These are phyloP conservation scores for Pipistrellus pipistrellus DNA, from an alignment of 2,797 vertebrate genomes.

Conservation along the genomic window DNA sequence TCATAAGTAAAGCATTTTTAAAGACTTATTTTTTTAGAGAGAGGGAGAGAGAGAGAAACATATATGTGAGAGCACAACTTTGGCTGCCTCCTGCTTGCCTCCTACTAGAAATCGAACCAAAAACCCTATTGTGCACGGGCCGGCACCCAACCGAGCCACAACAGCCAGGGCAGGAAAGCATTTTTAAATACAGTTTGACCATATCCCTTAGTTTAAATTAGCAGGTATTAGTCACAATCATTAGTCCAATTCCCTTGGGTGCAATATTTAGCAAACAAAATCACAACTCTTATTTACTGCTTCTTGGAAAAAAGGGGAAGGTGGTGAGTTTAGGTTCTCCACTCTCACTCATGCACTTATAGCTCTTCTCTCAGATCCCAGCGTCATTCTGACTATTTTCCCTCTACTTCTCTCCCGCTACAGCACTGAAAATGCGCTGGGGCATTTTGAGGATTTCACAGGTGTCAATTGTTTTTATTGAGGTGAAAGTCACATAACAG, in stretches of 20 bases:
- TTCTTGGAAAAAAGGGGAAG: neutral
- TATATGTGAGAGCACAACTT: neutral
- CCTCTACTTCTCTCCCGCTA: neutral
- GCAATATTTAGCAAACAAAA: neutral
- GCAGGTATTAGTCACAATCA: neutral
- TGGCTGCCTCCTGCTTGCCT: neutral
- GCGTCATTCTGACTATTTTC: neutral
- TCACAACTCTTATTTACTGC: neutral
- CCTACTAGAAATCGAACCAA: neutral
- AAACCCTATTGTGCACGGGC: neutral
- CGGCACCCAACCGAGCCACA: neutral
- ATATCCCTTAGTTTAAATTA: neutral
- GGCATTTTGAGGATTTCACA: conserved; percentile 22
- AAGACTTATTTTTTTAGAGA: neutral
- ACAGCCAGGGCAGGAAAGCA: neutral
- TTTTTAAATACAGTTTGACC: conserved; percentile 20
- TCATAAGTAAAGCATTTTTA: conserved; percentile 10
- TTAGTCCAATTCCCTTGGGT: conserved; percentile 3
- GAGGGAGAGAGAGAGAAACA: neutral
- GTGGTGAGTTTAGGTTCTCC: neutral
- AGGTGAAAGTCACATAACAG: neutral
- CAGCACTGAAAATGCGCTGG: neutral
- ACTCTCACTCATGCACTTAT: neutral
- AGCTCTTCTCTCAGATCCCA: neutral
- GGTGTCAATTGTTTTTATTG: neutral